phyloP scores from a whole-genome alignment of 2,888 invertebrate genomes.

The Synergus japonicus region DNA sequence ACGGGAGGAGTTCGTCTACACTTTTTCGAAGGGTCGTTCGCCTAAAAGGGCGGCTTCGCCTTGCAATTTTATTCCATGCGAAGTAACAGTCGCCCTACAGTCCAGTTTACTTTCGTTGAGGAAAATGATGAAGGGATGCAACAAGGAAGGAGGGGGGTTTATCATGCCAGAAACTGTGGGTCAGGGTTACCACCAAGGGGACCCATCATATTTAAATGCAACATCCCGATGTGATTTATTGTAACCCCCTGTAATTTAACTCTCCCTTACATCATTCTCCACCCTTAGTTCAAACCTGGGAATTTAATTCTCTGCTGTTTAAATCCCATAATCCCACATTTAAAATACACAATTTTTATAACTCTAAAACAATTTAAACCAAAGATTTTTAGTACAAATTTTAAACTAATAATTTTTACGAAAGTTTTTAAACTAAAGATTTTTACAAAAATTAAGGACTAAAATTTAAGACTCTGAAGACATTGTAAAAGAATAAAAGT shows the following conservation, averaged over 20 bases:
- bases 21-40: conserved; percentile 47
- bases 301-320: conserved; percentile 67
- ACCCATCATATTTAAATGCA: conserved; percentile 39
- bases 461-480: too few species aligned
- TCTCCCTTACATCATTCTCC: conserved; percentile 1
- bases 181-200: conserved; percentile 69
- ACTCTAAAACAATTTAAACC: neutral
- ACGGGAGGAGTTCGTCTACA: conserved; percentile 32
- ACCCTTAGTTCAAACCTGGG: conserved; percentile 46
- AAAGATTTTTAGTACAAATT: neutral
- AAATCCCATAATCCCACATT: conserved; percentile 56
- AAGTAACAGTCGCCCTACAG: conserved; percentile 46
- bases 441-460: neutral
- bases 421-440: neutral
- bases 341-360: neutral
- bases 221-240: conserved; percentile 46
- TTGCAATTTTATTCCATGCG: conserved; percentile 22
- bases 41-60: conserved; percentile 26
- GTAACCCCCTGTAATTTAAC: conserved; percentile 31
- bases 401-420: neutral
- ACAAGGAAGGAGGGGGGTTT: conserved; percentile 45
- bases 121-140: conserved; percentile 45
- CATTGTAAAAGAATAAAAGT: too few species aligned
- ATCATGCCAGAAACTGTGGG: conserved; percentile 68
- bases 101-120: conserved; percentile 61